phyloP scores from a whole-genome alignment of 2,888 invertebrate genomes.

The Ichneumon xanthorius region DNA sequence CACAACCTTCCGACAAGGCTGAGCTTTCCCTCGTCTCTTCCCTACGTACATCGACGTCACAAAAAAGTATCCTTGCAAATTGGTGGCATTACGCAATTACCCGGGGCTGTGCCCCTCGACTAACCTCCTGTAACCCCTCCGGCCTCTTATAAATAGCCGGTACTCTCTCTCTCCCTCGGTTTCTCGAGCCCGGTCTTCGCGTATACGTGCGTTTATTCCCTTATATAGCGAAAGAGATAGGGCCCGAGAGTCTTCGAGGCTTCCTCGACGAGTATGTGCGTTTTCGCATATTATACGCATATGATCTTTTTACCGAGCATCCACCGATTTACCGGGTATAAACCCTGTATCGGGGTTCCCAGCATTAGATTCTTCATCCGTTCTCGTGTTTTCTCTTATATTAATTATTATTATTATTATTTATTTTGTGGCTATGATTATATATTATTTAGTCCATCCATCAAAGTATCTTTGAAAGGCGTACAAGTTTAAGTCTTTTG shows the following conservation, averaged over 20 bases:
- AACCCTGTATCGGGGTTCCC: neutral
- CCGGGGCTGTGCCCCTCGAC: constrained; percentile 67
- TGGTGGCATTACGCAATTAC: constrained; percentile 79
- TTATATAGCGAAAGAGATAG: constrained; percentile 1
- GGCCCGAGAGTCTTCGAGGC: constrained; percentile 20
- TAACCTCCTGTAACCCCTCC: constrained; percentile 72
- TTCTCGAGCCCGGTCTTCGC: neutral
- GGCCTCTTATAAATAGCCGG: constrained; percentile 71
- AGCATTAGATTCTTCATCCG: neutral
- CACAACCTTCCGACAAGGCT: neutral
- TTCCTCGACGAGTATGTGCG: constrained; percentile 12
- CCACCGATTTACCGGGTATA: neutral
- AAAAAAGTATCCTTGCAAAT: constrained; percentile 73
- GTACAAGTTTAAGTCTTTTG: neutral
- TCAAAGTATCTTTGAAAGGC: too few relatives aligned
- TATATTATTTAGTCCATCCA: too few relatives aligned
- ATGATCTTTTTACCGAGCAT: constrained; percentile 27
- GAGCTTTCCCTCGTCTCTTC: constrained; percentile 31
- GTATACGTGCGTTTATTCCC: constrained; percentile 15
- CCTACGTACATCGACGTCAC: constrained; percentile 52
- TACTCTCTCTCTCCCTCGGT: constrained; percentile 22
- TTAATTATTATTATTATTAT: neutral
- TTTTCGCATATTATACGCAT: constrained; percentile 47
- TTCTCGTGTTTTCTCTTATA: constrained; percentile 1
- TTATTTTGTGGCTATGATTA: too few relatives aligned